Evolutionary conservation across 2,888 invertebrate genomes (phyloP).

Genomic region (Hermaeophaga mercurialis): DNA sequence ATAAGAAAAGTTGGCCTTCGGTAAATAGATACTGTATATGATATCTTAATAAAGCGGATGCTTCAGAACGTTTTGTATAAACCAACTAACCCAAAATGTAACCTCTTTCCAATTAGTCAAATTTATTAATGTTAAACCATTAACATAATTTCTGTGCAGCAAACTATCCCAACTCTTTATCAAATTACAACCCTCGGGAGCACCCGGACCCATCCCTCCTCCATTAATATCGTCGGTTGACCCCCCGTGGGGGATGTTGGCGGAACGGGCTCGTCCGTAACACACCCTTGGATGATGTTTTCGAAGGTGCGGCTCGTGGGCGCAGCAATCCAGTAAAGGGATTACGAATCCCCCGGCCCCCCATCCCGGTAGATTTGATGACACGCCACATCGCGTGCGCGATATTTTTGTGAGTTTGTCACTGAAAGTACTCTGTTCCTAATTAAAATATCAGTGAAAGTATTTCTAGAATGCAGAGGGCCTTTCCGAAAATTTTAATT

Average conservation of each 20-base stretch:
- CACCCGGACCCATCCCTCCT: background rate
- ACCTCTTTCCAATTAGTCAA: no score
- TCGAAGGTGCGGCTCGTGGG: constrained; percentile 28
- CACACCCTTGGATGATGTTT: constrained; percentile 21
- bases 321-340: constrained; percentile 21
- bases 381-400: constrained; percentile 26
- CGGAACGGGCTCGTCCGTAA: constrained; percentile 29
- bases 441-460: constrained; percentile 20
- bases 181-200: background rate
- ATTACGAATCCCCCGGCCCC: constrained; percentile 1
- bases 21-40: no score
- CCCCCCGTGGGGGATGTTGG: constrained; percentile 10
- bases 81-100: no score
- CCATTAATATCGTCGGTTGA: background rate
- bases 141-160: background rate
- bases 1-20: no score
- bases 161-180: background rate
- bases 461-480: constrained; percentile 3
- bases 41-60: no score
- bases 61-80: no score
- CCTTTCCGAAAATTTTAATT: no score
- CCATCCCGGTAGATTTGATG: background rate
- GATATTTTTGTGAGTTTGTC: constrained; percentile 18
- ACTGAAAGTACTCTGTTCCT: constrained; percentile 21
- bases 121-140: no score